Conservation (phyloP, 2,888 invertebrate species). For the Drosophila mercatorum region DNA sequence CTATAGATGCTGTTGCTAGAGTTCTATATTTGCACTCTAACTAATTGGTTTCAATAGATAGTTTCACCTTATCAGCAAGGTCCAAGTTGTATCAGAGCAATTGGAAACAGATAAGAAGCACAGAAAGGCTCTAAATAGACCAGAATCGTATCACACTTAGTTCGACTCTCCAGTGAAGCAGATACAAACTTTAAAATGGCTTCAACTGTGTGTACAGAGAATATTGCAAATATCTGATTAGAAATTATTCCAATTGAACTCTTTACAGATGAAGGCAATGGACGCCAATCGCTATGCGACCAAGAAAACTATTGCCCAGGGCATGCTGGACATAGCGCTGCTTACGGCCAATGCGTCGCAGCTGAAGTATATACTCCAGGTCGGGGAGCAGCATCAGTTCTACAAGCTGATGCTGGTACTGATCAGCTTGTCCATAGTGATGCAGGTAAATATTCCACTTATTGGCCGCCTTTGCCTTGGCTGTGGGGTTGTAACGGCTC, state of each 20-base stretch:
- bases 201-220: constrained; percentile 16
- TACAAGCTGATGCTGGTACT: constrained; percentile 92
- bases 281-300: constrained; percentile 96
- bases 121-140: constrained; percentile 5
- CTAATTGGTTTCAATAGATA: constrained; percentile 46
- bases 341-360: constrained; percentile 95
- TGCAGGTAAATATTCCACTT: constrained; percentile 88
- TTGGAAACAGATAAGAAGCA: constrained; percentile 51
- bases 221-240: background rate
- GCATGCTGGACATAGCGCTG: constrained; percentile 94
- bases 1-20: background rate
- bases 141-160: constrained; percentile 16
- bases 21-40: constrained; percentile 25
- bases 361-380: constrained; percentile 93
- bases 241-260: background rate
- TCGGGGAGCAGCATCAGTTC: constrained; percentile 93
- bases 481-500: constrained; percentile 44
- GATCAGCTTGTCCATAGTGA: constrained; percentile 92
- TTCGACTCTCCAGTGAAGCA: constrained; percentile 4
- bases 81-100: constrained; percentile 17
- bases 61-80: constrained; percentile 53
- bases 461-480: background rate
- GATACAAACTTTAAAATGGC: constrained; percentile 34
- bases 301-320: constrained; percentile 96
- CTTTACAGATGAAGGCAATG: constrained; percentile 88